Conservation (phyloP, 1,140 invertebrate species). For the Calycopis cecrops region DNA sequence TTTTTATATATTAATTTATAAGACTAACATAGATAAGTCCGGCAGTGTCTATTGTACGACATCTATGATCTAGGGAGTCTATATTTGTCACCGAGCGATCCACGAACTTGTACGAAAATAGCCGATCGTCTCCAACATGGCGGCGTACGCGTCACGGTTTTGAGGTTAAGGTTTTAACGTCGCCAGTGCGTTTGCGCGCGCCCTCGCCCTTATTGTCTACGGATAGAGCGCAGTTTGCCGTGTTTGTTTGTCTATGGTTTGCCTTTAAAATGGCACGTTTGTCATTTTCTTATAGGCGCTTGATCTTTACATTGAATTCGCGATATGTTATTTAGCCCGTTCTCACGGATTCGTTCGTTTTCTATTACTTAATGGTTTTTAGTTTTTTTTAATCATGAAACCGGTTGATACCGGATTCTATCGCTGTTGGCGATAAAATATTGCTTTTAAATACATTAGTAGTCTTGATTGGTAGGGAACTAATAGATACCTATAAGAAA, state of each 20-base stretch:
- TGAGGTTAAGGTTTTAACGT: slow-evolving; percentile 73
- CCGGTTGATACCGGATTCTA: too few relatives aligned
- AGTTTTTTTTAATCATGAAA: too few relatives aligned
- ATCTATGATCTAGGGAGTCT: slow-evolving; percentile 7
- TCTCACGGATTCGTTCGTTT: slow-evolving; percentile 47
- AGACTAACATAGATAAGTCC: too few relatives aligned
- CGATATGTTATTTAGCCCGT: slow-evolving; percentile 36
- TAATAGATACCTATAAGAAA: too few relatives aligned
- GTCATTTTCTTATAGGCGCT: slow-evolving; percentile 66
- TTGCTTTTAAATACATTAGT: too few relatives aligned
- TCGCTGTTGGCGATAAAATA: too few relatives aligned
- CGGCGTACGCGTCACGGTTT: slow-evolving; percentile 62
- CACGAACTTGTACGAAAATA: slow-evolving; percentile 38
- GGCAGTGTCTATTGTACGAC: background rate
- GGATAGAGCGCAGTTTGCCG: slow-evolving; percentile 28
- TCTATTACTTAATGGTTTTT: slow-evolving; percentile 1
- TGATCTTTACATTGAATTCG: slow-evolving; percentile 70
- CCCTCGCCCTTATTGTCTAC: slow-evolving; percentile 13
- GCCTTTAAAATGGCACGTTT: slow-evolving; percentile 43
- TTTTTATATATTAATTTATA: too few relatives aligned
- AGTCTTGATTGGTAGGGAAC: too few relatives aligned
- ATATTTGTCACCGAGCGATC: slow-evolving; percentile 31
- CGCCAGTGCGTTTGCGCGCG: slow-evolving; percentile 34
- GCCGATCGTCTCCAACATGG: slow-evolving; percentile 59
- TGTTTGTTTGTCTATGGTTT: slow-evolving; percentile 27